phyloP scores from a whole-genome alignment of 1,140 invertebrate genomes.

The Anoplolepis gracilipes region DNA sequence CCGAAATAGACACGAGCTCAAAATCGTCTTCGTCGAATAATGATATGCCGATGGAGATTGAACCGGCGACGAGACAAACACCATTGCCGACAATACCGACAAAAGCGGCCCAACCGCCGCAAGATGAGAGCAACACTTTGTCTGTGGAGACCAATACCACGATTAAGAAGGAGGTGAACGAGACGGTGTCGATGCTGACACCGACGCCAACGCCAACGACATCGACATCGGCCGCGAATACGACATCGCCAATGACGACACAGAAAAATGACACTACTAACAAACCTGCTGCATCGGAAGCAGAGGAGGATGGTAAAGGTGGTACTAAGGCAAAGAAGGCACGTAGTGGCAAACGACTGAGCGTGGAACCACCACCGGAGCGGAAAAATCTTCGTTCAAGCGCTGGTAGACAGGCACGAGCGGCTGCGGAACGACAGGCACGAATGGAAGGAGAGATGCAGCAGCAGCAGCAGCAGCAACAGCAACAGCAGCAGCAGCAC shows the following conservation, averaged over 20 bases:
- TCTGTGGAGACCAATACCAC: conserved; percentile 27
- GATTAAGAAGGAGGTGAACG: conserved; percentile 62
- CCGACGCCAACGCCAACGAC: conserved; percentile 25
- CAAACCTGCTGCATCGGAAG: conserved; percentile 69
- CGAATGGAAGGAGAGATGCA: conserved; percentile 82
- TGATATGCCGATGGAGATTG: conserved; percentile 51
- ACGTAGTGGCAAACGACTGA: conserved; percentile 80
- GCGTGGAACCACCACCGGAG: conserved; percentile 82
- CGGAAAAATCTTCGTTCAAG: conserved; percentile 85
- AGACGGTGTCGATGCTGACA: conserved; percentile 24
- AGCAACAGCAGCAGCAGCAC: conserved; percentile 72
- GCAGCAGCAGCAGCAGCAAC: conserved; percentile 75
- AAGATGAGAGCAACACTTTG: conserved; percentile 43
- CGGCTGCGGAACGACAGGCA: conserved; percentile 84
- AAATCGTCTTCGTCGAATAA: conserved; percentile 32
- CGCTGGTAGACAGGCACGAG: conserved; percentile 84
- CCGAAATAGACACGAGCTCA: conserved; percentile 35
- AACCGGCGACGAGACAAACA: conserved; percentile 37
- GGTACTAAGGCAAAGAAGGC: conserved; percentile 80
- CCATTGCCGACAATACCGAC: conserved; percentile 28
- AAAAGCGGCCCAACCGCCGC: background rate
- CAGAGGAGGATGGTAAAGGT: conserved; percentile 80
- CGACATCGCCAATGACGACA: conserved; percentile 39
- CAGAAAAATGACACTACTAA: conserved; percentile 48
- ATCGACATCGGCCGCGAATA: conserved; percentile 14